Conservation (phyloP, 2,797 vertebrate species). For the Delichon dasypus region DNA sequence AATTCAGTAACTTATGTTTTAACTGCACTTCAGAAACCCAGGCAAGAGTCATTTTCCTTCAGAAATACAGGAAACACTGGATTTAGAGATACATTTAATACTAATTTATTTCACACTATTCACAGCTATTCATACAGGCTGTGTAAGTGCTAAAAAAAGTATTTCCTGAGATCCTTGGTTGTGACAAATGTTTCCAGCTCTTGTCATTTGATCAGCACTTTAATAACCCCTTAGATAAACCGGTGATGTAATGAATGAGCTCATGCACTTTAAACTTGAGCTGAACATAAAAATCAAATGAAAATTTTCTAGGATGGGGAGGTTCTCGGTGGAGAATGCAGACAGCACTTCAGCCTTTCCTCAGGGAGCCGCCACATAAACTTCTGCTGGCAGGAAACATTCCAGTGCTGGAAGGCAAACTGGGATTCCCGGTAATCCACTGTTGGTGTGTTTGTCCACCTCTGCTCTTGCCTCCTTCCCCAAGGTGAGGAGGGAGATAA, state of each 20-base stretch:
- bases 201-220: background rate
- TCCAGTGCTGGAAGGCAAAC: background rate
- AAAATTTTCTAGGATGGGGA: background rate
- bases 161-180: background rate
- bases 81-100: background rate
- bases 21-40: background rate
- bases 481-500: background rate
- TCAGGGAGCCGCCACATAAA: background rate
- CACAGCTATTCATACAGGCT: background rate
- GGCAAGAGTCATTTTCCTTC: background rate
- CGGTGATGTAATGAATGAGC: conserved; percentile 18
- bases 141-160: background rate
- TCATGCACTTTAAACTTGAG: background rate
- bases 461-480: background rate
- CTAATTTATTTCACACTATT: background rate
- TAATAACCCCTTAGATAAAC: background rate
- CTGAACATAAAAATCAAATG: background rate
- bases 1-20: background rate
- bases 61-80: background rate
- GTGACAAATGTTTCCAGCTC: background rate
- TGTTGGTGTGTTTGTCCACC: background rate
- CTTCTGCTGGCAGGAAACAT: background rate
- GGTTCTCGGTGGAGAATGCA: background rate
- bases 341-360: background rate
- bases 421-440: background rate